phyloP scores from a whole-genome alignment of 2,888 invertebrate genomes.

The Sarcophaga caerulescens region DNA sequence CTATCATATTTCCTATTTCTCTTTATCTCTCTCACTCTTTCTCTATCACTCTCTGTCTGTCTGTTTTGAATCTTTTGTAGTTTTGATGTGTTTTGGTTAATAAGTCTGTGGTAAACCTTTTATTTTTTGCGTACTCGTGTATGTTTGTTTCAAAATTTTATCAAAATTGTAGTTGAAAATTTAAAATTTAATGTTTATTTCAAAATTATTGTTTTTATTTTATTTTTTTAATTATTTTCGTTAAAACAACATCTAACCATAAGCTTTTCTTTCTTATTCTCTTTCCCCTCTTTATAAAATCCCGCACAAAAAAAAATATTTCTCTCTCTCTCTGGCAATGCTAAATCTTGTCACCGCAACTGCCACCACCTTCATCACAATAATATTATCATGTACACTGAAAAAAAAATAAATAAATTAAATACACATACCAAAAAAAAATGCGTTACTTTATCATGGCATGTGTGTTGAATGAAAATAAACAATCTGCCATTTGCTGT shows the following conservation, averaged over 20 bases:
- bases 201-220: background rate
- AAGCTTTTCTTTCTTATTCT: conserved; percentile 59
- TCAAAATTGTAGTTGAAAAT: conserved; percentile 19
- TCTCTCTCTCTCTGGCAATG: conserved; percentile 23
- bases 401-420: conserved; percentile 24
- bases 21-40: background rate
- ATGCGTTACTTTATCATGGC: conserved; percentile 33
- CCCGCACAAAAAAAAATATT: conserved; percentile 20
- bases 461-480: conserved; percentile 42
- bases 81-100: background rate
- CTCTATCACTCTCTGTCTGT: background rate
- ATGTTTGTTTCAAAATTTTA: conserved; percentile 55
- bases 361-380: conserved; percentile 25
- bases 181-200: conserved; percentile 16
- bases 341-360: conserved; percentile 30
- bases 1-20: background rate
- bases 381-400: conserved; percentile 41
- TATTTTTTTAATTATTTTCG: too few species aligned
- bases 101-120: background rate
- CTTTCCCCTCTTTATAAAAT: conserved; percentile 24
- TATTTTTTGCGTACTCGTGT: conserved; percentile 22
- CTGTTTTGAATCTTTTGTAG: background rate
- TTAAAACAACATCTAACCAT: conserved; percentile 46
- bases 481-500: conserved; percentile 54
- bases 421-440: background rate